Conservation (phyloP, 2,797 vertebrate genomes). For the Ispidina lecontei region DNA sequence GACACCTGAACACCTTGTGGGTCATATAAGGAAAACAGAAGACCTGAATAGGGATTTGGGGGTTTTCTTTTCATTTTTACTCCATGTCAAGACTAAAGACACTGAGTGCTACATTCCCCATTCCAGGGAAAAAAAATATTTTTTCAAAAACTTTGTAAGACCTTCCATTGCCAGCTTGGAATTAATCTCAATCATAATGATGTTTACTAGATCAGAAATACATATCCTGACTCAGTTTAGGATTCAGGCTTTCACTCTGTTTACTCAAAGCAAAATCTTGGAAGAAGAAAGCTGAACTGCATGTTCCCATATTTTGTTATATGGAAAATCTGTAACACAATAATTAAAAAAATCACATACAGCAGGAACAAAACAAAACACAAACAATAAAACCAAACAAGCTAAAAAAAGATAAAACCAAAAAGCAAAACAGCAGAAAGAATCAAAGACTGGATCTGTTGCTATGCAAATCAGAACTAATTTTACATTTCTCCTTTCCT, state of each 20-base stretch:
- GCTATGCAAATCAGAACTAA: neutral
- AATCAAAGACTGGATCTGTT: no score
- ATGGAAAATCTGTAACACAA: no score
- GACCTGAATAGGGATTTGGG: neutral
- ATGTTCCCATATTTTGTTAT: no score
- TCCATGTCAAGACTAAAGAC: neutral
- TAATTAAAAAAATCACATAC: no score
- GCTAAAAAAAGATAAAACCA: no score
- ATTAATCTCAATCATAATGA: neutral
- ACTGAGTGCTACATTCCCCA: neutral
- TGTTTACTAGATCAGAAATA: neutral
- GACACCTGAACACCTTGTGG: neutral
- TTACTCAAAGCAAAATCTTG: no score
- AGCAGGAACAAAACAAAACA: no score
- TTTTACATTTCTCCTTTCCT: neutral
- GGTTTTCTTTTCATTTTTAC: neutral
- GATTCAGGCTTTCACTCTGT: no score
- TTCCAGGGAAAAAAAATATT: neutral
- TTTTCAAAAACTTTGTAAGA: neutral
- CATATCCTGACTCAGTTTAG: neutral
- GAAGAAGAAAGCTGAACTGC: no score
- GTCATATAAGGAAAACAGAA: neutral
- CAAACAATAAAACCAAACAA: no score
- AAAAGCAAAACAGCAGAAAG: no score
- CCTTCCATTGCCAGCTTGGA: neutral